Base-by-base conservation (phyloP, 2,113 vertebrate genomes). In the Actenoides lindsayi region DNA sequence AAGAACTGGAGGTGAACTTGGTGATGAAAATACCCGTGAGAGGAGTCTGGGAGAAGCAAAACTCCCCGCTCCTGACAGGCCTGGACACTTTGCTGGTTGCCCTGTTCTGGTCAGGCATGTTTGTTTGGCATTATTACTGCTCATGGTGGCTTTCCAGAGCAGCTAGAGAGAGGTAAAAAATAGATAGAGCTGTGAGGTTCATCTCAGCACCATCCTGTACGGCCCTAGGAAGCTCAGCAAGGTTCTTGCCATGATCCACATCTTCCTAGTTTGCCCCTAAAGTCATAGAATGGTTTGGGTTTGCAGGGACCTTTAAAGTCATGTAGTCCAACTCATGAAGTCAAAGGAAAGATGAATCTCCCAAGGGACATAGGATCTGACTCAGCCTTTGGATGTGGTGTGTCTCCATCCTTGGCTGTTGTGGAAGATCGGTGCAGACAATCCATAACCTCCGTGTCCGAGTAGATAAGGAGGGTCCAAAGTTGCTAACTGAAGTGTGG, bases 351-450 rank as follows among this genome's bases (percentile, higher is more conserved):
- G 78, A 67, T 53, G 62, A 25, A 18, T 68, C 33, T 63, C 65
- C 39, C 39, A 48, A n/a, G 35, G 25, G 39, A 18, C 1, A 0
- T 18, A n/a, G 71, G 33, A 28, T 57, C 59, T 71, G 41, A 44
- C 48, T n/a, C 53, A 50, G 35, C 9, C n/a, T 62, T 70, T 13
- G 27, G 44, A 8, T 14, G 37, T 10, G 20, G 19, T 31, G 20
- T 4, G 23, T 37, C 63, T 65, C 69, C 50, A 18, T 41, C 70
- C 64, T 41, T 41, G 56, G 30, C 4, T 57, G 28, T 14, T 0
- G 1, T 44, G 39, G 57, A 33, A 65, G n/a, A 48, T 6, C 3
- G 0, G 6, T 18, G 6, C 0, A 11, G 35, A 9, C 6, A 5
- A 31, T 46, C 25, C 27, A 9, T 39, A 31, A 51, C 24, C 35